Percentiles rank a stretch among this genome's conserved stretches.
Conservation (phyloP, 2,888 invertebrate genomes). For the Dryococelus australis region DNA sequence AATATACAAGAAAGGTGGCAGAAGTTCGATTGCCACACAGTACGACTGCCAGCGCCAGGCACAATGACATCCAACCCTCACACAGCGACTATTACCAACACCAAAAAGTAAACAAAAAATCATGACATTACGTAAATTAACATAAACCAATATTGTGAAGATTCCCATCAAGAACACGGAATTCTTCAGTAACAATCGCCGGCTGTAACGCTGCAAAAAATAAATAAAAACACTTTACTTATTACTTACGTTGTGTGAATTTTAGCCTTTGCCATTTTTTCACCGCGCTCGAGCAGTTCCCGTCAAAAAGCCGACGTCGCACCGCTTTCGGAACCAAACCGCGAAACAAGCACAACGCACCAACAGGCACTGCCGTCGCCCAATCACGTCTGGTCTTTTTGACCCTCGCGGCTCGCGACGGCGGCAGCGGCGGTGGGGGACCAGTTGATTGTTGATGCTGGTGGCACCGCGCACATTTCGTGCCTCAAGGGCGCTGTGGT, state of each 20-base stretch:
- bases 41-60: neutral
- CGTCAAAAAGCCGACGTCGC: neutral
- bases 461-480: neutral
- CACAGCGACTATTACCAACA: no score
- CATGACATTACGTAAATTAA: no score
- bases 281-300: neutral
- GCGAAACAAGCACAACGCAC: neutral
- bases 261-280: neutral
- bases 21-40: neutral
- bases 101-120: no score
- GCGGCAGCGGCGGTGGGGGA: neutral
- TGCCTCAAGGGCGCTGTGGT: neutral
- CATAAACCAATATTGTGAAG: neutral
- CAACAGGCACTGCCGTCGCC: neutral
- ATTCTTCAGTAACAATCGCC: neutral
- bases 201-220: neutral
- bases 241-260: neutral
- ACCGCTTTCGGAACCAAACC: neutral
- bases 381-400: neutral
- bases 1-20: neutral
- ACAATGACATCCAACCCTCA: neutral
- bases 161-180: neutral
- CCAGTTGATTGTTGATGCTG: slow-evolving; percentile 16
- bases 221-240: neutral
- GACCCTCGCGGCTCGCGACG: neutral